Base-by-base conservation (phyloP, 2,888 invertebrate species). In the Sipha maydis region DNA sequence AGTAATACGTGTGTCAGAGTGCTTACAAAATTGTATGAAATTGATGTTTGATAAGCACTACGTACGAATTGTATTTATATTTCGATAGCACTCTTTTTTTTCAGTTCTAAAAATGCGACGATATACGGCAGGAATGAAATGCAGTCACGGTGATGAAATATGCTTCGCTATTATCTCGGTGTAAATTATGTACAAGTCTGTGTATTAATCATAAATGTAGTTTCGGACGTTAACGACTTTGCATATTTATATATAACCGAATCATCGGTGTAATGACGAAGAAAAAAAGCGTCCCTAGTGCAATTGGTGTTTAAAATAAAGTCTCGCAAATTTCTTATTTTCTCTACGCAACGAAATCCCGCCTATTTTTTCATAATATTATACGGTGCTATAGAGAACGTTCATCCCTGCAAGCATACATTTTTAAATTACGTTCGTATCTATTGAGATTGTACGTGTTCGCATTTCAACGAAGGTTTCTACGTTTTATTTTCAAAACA, bases 131-230 rank as follows among this genome's bases (percentile, higher is more conserved):
- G 14, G 25, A n/a, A 79, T 56, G 31, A 71, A 83, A 75, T 56
- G 56, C 75, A 56, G n/a, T 56, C 41, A 14, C 11, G 56, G 56
- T 25, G 0, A 31, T 28, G 73, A 38, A 79, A 79, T 71, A 79
- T 61, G 25, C 56, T 73, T 79, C 56, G 54, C 79, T 28, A 56
- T 73, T 56, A 73, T 71, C 38, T 54, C 38, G 38, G 28, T 54
- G 79, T 79, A 54, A 79, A 86, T 79, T 86, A 86, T 86, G 86
- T 48, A 79, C 71, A 69, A 86, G 86, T 21, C 28, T n/a, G 69
- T 79, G 79, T 79, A 86, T 86, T 86, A 86, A 79, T 86, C 71
- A 86, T 73, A 73, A 73, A 31, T 1, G 11, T 56, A 38, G 31
- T 41, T 85, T 48, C 41, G 28, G 25, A 77, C 85, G 67, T 85